These are phyloP conservation scores for Mus pahari DNA, from an alignment of 2,113 vertebrate genomes.

Conservation along the genomic window DNA sequence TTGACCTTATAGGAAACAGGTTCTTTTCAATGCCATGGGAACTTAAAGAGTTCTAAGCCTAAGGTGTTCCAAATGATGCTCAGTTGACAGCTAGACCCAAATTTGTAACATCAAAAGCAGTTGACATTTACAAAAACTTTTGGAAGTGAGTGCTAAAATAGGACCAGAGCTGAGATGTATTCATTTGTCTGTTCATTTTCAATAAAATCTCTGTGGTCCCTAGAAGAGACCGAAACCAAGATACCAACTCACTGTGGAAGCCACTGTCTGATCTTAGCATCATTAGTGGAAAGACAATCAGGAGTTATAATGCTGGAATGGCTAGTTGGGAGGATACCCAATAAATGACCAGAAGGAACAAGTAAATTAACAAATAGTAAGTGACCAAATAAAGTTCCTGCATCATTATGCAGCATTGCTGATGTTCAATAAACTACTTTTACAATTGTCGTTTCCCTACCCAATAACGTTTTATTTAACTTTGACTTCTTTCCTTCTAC, in stretches of 20 bases:
- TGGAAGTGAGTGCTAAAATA: background rate
- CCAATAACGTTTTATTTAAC: background rate
- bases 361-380: background rate
- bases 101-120: background rate
- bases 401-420: background rate
- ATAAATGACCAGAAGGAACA: background rate
- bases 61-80: background rate
- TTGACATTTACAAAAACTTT: background rate
- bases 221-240: background rate
- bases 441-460: background rate
- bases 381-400: background rate
- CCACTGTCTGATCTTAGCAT: background rate
- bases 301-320: background rate
- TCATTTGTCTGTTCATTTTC: constrained; percentile 1
- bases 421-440: background rate
- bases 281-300: background rate
- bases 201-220: background rate
- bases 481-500: background rate
- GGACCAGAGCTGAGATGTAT: background rate
- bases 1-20: background rate
- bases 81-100: background rate
- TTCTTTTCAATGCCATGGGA: constrained; percentile 31
- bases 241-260: background rate
- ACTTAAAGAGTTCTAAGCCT: background rate
- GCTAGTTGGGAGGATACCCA: background rate